These are phyloP conservation scores for Steromphala cineraria DNA, from an alignment of 2,888 invertebrate species.

Conservation along the genomic window DNA sequence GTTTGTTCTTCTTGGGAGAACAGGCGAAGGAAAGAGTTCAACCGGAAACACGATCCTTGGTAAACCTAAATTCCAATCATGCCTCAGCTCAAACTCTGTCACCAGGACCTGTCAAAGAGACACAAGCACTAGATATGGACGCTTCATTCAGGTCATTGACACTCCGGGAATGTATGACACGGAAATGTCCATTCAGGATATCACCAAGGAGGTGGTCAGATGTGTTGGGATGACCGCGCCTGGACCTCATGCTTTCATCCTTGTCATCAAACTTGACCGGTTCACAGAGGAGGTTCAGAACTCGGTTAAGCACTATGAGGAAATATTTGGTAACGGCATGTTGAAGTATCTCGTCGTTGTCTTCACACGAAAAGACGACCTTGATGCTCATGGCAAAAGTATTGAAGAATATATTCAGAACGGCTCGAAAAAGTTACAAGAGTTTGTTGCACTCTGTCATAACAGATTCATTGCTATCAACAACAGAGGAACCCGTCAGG, in stretches of 20 bases:
- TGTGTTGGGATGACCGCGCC: conserved; percentile 31
- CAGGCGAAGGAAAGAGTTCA: conserved; percentile 35
- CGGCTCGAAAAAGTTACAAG: conserved; percentile 8
- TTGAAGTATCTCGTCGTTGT: conserved; percentile 25
- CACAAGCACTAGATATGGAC: neutral
- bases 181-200: conserved; percentile 18
- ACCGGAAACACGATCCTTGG: conserved; percentile 32
- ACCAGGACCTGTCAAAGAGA: conserved; percentile 28
- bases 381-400: conserved; percentile 16
- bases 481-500: neutral
- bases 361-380: conserved; percentile 30
- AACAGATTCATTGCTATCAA: conserved; percentile 28
- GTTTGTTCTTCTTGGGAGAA: conserved; percentile 36
- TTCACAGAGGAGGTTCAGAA: conserved; percentile 37
- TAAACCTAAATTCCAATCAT: conserved; percentile 16
- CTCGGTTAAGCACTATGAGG: conserved; percentile 25
- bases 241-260: conserved; percentile 35
- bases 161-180: conserved; percentile 40
- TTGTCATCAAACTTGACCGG: conserved; percentile 27
- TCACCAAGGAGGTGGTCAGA: conserved; percentile 27
- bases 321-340: conserved; percentile 28
- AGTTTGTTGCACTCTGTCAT: conserved; percentile 4
- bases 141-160: conserved; percentile 28
- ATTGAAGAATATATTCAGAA: conserved; percentile 25
- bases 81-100: conserved; percentile 22